Base-by-base conservation (phyloP, 2,113 vertebrate species). In the Mellivora capensis region DNA sequence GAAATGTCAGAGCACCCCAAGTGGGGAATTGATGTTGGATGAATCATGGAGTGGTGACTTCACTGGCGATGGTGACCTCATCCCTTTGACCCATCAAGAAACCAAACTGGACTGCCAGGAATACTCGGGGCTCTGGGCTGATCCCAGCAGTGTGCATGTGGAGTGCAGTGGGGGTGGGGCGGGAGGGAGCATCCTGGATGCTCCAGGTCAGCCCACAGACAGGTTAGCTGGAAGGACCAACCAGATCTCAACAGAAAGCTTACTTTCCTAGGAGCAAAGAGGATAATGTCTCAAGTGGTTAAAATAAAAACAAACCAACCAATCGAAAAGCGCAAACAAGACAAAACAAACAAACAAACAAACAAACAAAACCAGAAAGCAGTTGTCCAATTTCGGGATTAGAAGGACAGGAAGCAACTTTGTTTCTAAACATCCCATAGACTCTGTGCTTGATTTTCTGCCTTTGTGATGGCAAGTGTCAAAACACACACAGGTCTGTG, bases 31-130 rank as follows among this genome's bases (percentile, higher is more conserved):
- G 91, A 88, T 94, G 94, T 94, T 1, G 4, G 54, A 94, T 97
- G 94, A 98, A 88, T 97, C 97, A 98, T 94, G 57, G 84, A 93
- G 83, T 80, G 83, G 52, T 98, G 98, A 98, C 82, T 96, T 98
- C 96, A 97, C 1, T 94, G 92, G 59, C 39, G 74, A 94, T 57
- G 62, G 49, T 98, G 97, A 98, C 92, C 76, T 98, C 98, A 98
- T 97, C 59, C 64, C 49, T 81, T 96, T 98, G 96, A 94, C 95
- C 92, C 94, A 93, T 25, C 93, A 92, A 82, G 79, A 94, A 82
- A 85, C 84, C 97, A 47, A 83, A 52, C 90, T 47, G 47, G 94
- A 87, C 96, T 97, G 97, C 95, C 97, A 96, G 93, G 80, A 96
- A 96, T 81, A 71, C 89, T 96, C 52, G 23, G 44, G 64, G 34